Conservation (phyloP, 37 sponge, comb jelly and placozoan genomes). For the Oopsacas minuta region DNA sequence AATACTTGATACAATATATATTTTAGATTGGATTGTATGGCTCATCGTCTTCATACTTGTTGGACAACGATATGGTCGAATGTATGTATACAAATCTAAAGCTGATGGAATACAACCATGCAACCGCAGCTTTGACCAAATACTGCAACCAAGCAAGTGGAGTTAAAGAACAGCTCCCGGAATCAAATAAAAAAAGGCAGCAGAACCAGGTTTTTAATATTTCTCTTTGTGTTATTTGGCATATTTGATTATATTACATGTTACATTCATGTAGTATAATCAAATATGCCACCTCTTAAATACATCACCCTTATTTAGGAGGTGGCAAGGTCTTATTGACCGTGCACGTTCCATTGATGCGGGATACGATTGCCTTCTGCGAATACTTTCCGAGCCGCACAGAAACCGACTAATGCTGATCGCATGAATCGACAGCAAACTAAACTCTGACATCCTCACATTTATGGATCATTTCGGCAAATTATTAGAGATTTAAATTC, state of each 20-base stretch:
- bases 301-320: background rate
- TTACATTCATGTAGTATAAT: too few relatives aligned
- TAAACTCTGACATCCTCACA: background rate
- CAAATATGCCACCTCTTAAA: too few relatives aligned
- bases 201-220: background rate
- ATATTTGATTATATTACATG: background rate
- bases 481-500: background rate
- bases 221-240: background rate
- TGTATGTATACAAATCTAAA: background rate
- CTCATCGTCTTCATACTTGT: background rate
- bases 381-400: background rate
- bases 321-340: background rate
- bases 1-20: background rate
- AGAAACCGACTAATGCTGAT: background rate
- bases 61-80: background rate
- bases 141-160: background rate
- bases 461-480: background rate
- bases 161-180: background rate
- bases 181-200: background rate
- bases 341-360: background rate
- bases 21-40: background rate
- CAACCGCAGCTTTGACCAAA: background rate
- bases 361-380: background rate
- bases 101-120: background rate
- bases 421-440: background rate